These are phyloP conservation scores for Venustaconcha ellipsiformis DNA, from an alignment of 1,140 invertebrate genomes.

Conservation along the genomic window DNA sequence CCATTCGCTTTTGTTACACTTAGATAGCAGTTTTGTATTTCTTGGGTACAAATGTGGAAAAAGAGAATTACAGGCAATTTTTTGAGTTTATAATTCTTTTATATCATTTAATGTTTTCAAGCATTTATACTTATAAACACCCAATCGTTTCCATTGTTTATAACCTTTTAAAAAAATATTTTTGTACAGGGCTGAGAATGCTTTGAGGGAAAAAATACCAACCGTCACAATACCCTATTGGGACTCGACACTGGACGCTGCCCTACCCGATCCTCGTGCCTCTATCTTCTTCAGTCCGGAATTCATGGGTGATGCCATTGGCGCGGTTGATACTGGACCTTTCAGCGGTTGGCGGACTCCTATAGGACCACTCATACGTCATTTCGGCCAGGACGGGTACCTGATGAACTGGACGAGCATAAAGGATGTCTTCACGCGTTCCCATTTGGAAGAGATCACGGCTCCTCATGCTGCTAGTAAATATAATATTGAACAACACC, in stretches of 20 bases:
- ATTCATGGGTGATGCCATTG: slow-evolving; percentile 67
- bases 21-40: no score
- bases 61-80: no score
- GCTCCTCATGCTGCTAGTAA: slow-evolving; percentile 38
- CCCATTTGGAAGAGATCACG: slow-evolving; percentile 36
- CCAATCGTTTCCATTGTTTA: background rate
- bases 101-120: no score
- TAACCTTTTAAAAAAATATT: no score
- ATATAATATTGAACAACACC: slow-evolving; percentile 43
- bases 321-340: slow-evolving; percentile 66
- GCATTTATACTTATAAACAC: no score
- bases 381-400: slow-evolving; percentile 38
- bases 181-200: slow-evolving; percentile 49
- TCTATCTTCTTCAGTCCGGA: slow-evolving; percentile 65
- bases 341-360: slow-evolving; percentile 58
- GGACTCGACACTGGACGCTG: slow-evolving; percentile 64
- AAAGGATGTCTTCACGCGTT: slow-evolving; percentile 30
- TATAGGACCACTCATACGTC: slow-evolving; percentile 43
- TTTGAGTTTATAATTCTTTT: no score
- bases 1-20: no score
- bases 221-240: slow-evolving; percentile 66
- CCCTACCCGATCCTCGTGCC: slow-evolving; percentile 55
- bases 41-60: no score
- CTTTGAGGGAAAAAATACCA: slow-evolving; percentile 51
- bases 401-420: slow-evolving; percentile 39